Base-by-base conservation (phyloP, 2,888 invertebrate species). In the Beris chalybata region DNA sequence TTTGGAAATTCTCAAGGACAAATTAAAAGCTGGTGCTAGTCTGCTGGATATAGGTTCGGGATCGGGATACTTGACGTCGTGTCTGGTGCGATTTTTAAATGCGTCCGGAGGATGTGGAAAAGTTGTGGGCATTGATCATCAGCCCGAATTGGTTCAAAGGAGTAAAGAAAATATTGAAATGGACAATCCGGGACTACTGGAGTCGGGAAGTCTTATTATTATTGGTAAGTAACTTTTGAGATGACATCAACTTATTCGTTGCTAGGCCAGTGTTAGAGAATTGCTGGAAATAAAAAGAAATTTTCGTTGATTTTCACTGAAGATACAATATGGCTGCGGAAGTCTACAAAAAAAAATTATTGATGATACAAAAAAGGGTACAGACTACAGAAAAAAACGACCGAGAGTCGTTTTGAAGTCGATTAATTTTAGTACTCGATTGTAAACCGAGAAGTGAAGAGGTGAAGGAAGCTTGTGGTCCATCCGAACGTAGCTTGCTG, bases 31-130 rank as follows among this genome's bases (percentile, higher is more conserved):
- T 64, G 95, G 94, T 11, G 87, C 88, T 63, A 87, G 84, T 75
- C 93, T 93, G 3, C 81, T 97, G 70, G 97, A 97, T 81, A 93
- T 97, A 54, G 97, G 97, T 12, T 95, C 93, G 30, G 97, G 97
- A 1, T 93, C 94, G 68, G 97, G 97, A 3, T 97, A 96, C 78
- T 83, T 97, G 50, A 95, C 95, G 2, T 90, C 91, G 12, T 96
- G 95, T 75, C 94, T 97, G 89, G 89, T 92, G 15, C 82, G 90
- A 44, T 92, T 93, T 89, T 85, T 94, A 53, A 83, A 83, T 65
- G 85, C 86, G 65, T 80, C 82, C 70, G 77, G 76, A 2, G 63
- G 61, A 0, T 74, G 74, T 22, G 89, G 88, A 4, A 76, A 80
- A 64, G 89, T 89, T 1, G 85, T 96, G 61, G 97, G 97, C 4